A percentile compares a stretch with the other conserved stretches of the same genome.
These are phyloP conservation scores for Pan paniscus DNA, from an alignment of 2,113 vertebrate species.

Conservation along the genomic window DNA sequence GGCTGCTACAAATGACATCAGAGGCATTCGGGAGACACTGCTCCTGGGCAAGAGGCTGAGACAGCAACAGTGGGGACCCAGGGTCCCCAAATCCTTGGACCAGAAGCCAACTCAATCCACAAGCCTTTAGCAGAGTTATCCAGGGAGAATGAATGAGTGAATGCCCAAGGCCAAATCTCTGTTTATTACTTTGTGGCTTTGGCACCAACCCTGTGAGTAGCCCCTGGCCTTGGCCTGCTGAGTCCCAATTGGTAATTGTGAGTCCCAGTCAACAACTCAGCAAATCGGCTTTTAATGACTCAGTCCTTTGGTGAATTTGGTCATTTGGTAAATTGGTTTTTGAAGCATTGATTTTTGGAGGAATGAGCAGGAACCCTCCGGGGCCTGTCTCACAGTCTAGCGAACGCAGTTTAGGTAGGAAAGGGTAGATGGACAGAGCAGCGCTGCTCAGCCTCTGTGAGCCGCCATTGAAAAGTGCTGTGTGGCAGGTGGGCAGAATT, in stretches of 20 bases:
- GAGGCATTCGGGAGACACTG: background rate
- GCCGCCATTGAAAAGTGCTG: background rate
- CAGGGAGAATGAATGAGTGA: background rate
- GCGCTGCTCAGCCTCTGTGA: background rate
- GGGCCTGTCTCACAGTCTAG: background rate
- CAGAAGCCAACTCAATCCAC: background rate
- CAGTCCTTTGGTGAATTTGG: background rate
- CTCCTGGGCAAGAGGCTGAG: background rate
- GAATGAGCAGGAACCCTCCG: background rate
- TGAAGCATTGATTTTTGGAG: background rate
- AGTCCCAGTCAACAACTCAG: background rate
- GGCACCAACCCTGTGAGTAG: background rate
- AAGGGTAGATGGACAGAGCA: background rate
- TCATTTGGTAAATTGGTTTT: background rate
- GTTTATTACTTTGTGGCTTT: background rate
- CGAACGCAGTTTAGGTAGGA: background rate
- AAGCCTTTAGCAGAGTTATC: background rate
- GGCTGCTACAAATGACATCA: background rate
- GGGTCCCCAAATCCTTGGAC: background rate
- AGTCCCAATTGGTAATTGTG: background rate
- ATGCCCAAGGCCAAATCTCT: background rate
- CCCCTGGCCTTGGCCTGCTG: background rate
- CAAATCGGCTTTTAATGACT: background rate
- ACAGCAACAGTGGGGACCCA: no score
- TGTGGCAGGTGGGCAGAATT: background rate